A percentile compares a stretch with the other conserved stretches of the same genome.
Conservation (phyloP, 2,888 invertebrate genomes). For the Aleiodes leptofemur region DNA sequence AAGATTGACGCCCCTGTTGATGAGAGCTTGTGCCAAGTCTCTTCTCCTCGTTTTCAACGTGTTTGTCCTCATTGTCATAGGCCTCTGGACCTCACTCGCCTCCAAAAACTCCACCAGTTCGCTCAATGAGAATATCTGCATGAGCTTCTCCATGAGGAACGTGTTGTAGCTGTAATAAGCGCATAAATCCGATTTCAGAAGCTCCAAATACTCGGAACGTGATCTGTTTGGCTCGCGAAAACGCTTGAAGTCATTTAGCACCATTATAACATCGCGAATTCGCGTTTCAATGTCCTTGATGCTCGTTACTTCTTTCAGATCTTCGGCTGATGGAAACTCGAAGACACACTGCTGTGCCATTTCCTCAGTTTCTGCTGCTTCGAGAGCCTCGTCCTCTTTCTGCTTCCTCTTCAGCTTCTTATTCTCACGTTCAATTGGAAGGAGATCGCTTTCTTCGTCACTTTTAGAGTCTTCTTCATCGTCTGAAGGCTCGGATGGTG, state of each 20-base stretch:
- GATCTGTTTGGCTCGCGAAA: conserved; percentile 82
- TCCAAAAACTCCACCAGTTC: conserved; percentile 96
- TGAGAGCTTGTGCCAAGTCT: conserved; percentile 93
- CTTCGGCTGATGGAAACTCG: conserved; percentile 86
- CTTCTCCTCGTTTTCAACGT: conserved; percentile 94
- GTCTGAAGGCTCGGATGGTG: conserved; percentile 49
- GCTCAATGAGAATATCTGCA: conserved; percentile 91
- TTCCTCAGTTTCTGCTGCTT: conserved; percentile 88
- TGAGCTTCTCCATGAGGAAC: conserved; percentile 93
- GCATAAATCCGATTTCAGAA: conserved; percentile 91
- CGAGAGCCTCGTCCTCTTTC: conserved; percentile 82
- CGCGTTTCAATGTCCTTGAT: conserved; percentile 91
- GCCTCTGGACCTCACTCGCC: conserved; percentile 95
- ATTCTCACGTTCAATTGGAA: conserved; percentile 92
- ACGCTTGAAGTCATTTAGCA: conserved; percentile 87
- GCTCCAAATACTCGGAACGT: conserved; percentile 87
- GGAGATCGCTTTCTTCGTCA: conserved; percentile 79
- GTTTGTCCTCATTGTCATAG: conserved; percentile 96
- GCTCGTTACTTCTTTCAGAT: conserved; percentile 81
- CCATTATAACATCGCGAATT: conserved; percentile 89
- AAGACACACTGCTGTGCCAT: conserved; percentile 87
- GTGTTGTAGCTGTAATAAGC: conserved; percentile 97
- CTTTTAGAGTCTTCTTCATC: conserved; percentile 64
- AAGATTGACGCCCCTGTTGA: conserved; percentile 97
- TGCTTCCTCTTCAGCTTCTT: conserved; percentile 86